A percentile compares a stretch with the other conserved stretches of the same genome.
Evolutionary conservation across 2,113 vertebrate genomes (phyloP).

Genomic region (Pristiophorus japonicus): DNA sequence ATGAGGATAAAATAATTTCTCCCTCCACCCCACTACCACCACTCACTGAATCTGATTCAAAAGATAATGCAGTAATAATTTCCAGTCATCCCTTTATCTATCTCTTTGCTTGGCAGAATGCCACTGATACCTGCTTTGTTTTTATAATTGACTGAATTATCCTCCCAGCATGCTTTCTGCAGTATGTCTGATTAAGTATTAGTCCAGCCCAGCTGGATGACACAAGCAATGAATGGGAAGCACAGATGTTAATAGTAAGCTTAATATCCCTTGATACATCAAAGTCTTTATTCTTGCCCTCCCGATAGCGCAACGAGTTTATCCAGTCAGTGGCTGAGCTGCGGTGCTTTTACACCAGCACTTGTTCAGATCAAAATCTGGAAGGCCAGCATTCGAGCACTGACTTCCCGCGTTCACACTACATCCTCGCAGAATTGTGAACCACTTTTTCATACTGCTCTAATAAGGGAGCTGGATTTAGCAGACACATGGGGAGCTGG

Average conservation of each 20-base stretch:
- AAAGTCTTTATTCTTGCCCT: conserved; percentile 22
- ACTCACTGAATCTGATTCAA: neutral
- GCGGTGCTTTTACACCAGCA: neutral
- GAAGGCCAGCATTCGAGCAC: neutral
- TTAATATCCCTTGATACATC: conserved; percentile 33
- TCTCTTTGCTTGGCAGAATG: conserved; percentile 20
- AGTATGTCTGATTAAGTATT: conserved; percentile 28
- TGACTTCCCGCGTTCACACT: neutral
- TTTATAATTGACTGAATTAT: conserved; percentile 35
- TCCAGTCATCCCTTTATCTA: neutral
- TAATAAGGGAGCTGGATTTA: neutral
- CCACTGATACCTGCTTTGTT: conserved; percentile 27
- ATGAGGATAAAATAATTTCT: neutral
- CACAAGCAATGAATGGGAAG: conserved; percentile 22
- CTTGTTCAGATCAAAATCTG: neutral
- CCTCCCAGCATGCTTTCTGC: conserved; percentile 34
- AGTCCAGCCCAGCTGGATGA: conserved; percentile 25
- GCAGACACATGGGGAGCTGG: neutral
- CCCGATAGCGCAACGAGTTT: conserved; percentile 4
- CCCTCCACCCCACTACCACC: neutral
- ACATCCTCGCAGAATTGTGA: neutral
- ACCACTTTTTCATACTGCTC: neutral
- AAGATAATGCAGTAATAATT: conserved; percentile 26
- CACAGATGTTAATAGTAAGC: conserved; percentile 35
- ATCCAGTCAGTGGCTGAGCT: neutral